Evolutionary conservation across 2,797 vertebrate species (phyloP).

Genomic region (Gymnodraco acuticeps): DNA sequence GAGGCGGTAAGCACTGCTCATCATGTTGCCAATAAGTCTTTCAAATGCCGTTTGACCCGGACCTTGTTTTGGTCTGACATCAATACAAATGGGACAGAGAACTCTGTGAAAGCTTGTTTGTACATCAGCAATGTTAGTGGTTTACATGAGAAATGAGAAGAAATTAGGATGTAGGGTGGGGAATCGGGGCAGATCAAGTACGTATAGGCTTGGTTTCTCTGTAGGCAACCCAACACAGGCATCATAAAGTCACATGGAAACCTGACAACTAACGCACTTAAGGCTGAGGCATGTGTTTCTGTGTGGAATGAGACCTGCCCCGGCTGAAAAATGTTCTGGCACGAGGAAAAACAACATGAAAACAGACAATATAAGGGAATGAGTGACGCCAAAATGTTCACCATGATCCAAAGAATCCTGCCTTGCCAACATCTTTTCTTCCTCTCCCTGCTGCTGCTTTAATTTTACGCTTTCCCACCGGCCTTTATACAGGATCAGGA

Average conservation of each 20-base stretch:
- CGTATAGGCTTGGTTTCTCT: constrained; percentile 61
- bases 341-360: constrained; percentile 45
- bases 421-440: constrained; percentile 41
- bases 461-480: constrained; percentile 30
- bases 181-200: constrained; percentile 59
- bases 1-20: constrained; percentile 40
- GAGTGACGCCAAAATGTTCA: constrained; percentile 35
- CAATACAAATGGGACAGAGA: constrained; percentile 42
- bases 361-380: constrained; percentile 50
- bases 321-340: constrained; percentile 70
- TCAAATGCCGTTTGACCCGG: constrained; percentile 44
- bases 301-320: constrained; percentile 78
- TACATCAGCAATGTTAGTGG: constrained; percentile 77
- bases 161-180: constrained; percentile 52
- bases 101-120: constrained; percentile 37
- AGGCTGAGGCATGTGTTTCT: constrained; percentile 80
- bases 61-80: constrained; percentile 50
- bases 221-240: constrained; percentile 65
- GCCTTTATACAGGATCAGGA: constrained; percentile 55
- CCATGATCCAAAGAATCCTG: constrained; percentile 37
- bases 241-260: constrained; percentile 65
- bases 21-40: constrained; percentile 29
- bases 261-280: constrained; percentile 73
- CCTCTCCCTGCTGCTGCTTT: background rate
- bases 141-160: constrained; percentile 65